Evolutionary conservation across 2,797 vertebrate genomes (phyloP), one percentile per base, ranked within the genome.

Genomic region (Tiaroga cobitis): DNA sequence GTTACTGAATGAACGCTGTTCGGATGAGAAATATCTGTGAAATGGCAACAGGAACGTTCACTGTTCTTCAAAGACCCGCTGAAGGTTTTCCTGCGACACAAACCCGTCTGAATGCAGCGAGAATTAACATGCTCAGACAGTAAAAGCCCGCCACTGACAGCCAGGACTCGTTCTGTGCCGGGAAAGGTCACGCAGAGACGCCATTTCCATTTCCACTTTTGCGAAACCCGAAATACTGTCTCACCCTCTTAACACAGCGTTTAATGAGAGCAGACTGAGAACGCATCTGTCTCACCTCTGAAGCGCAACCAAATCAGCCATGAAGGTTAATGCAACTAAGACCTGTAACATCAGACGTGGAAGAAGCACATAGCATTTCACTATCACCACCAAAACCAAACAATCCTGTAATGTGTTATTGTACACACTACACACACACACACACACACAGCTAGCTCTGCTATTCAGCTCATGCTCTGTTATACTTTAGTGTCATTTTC

Each of bases 101-200:
- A 59, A 77, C n/a, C 15, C 10, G 3, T 46, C 11, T 21, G 59
- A 70, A n/a, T 2, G 21, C 34, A 11, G 2, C 2, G 16, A 80
- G 63, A 43, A 51, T 67, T n/a, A 80, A 80, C 78, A 67, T 18
- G 63, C 16, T 68, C 78, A 80, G 61, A 49, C 41, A 37, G 26
- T 67, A 3, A 80, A 80, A 49, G 59, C 41, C 46, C 9, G 13
- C 24, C 39, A 0, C 77, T 67, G 77, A 67, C 77, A 46, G 77
- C 26, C 19, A 80, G 61, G 39, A 80, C 59, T 29, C 34, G 56
- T 41, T 78, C 76, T 79, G 56, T 43, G 56, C 41, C 1, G 76
- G 34, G 61, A 84, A 86, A 83, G 87, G 81, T 80, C 84, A 88
- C 79, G 34, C 39, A 0, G 67, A 86, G 67, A 56, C 51, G 68